Evolutionary conservation across 2,113 vertebrate genomes (phyloP).

Genomic region (Petroica traversi): DNA sequence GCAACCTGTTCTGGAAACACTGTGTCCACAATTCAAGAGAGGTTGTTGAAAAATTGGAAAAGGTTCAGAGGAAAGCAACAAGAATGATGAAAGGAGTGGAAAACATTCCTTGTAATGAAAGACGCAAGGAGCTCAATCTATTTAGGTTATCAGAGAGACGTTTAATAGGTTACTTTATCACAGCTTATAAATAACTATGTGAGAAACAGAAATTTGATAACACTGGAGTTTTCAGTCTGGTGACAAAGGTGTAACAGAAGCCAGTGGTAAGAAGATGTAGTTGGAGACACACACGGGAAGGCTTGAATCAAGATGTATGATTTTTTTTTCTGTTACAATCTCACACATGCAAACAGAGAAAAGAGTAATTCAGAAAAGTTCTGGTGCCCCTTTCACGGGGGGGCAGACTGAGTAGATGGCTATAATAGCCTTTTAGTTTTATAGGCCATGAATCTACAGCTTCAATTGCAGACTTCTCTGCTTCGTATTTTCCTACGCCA

Average conservation of each 20-base stretch:
- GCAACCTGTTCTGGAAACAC: conserved; percentile 4
- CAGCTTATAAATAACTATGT: conserved; percentile 29
- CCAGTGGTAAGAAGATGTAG: background rate
- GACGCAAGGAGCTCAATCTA: background rate
- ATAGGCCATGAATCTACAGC: conserved; percentile 35
- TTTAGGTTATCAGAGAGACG: background rate
- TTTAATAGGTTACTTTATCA: conserved; percentile 40
- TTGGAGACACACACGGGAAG: background rate
- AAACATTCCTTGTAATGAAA: conserved; percentile 41
- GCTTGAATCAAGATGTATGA: background rate
- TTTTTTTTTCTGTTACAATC: background rate
- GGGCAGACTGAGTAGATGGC: background rate
- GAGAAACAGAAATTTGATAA: conserved; percentile 38
- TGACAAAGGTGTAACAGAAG: conserved; percentile 36
- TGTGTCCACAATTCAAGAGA: background rate
- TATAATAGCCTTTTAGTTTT: conserved; percentile 48
- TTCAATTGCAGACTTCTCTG: conserved; percentile 50
- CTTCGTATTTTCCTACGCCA: conserved; percentile 35
- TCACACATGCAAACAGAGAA: background rate
- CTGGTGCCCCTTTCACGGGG: background rate
- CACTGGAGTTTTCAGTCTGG: background rate
- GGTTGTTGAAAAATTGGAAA: conserved; percentile 43
- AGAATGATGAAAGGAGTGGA: conserved; percentile 37
- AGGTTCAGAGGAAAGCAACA: conserved; percentile 34
- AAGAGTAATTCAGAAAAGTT: background rate